Evolutionary conservation across 2,888 invertebrate genomes (phyloP).

Genomic region (Macrosoma leucophasiata): DNA sequence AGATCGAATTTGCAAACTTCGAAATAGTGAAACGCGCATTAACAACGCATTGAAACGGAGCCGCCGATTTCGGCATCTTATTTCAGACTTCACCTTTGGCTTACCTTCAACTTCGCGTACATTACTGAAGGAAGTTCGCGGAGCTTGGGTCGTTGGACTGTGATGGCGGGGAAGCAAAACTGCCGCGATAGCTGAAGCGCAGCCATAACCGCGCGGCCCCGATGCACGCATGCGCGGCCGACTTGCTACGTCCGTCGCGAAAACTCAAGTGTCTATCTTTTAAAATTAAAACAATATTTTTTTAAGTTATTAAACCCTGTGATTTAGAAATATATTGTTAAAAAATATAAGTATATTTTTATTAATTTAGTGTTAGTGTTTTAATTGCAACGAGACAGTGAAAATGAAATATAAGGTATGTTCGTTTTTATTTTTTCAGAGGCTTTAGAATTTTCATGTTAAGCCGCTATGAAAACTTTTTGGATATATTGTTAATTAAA

Average conservation of each 20-base stretch:
- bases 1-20: too few species aligned
- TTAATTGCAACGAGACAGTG: constrained; percentile 19
- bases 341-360: constrained; percentile 24
- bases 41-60: constrained; percentile 25
- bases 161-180: constrained; percentile 64
- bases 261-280: constrained; percentile 25
- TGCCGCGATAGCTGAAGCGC: constrained; percentile 39
- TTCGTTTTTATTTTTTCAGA: constrained; percentile 20
- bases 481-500: too few species aligned
- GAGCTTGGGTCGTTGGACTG: constrained; percentile 32
- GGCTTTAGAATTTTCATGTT: too few species aligned
- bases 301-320: neutral
- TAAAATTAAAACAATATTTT: neutral
- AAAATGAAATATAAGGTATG: constrained; percentile 65
- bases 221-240: constrained; percentile 56
- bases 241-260: constrained; percentile 35
- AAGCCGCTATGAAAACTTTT: too few species aligned
- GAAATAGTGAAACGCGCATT: constrained; percentile 27
- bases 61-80: constrained; percentile 37
- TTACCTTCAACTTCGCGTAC: constrained; percentile 55
- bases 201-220: constrained; percentile 54
- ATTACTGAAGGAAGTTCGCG: constrained; percentile 27
- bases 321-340: neutral
- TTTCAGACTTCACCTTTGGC: constrained; percentile 38
- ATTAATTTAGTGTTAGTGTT: constrained; percentile 27